A percentile compares a stretch with the other conserved stretches of the same genome.
Conservation (phyloP, 2,113 vertebrate genomes). For the Pedionomus torquatus region DNA sequence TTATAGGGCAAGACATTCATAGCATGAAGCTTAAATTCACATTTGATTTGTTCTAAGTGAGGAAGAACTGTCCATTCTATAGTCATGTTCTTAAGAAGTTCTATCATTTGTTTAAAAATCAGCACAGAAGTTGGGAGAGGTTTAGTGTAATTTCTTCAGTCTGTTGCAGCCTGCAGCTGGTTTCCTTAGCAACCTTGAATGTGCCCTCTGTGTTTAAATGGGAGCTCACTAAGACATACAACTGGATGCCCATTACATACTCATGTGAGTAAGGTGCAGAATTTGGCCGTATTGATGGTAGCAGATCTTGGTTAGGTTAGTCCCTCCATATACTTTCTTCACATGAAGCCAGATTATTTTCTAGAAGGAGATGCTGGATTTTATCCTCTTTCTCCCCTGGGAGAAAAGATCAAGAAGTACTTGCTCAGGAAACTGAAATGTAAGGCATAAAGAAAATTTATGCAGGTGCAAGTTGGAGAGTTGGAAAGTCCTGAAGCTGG, state of each 20-base stretch:
- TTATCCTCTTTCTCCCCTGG: background rate
- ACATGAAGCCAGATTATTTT: background rate
- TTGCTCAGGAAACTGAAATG: background rate
- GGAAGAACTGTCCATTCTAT: background rate
- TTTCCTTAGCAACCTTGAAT: conserved; percentile 30
- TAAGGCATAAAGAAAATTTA: background rate
- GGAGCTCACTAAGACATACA: background rate
- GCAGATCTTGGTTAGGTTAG: background rate
- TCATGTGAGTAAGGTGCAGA: background rate
- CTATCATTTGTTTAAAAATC: background rate
- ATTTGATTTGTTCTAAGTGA: background rate
- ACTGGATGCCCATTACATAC: background rate
- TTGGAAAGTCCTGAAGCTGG: background rate
- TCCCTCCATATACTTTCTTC: background rate
- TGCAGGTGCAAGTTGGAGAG: background rate
- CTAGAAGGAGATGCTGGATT: background rate
- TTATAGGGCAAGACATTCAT: background rate
- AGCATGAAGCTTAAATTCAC: background rate
- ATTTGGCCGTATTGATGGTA: background rate
- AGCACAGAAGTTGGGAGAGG: background rate
- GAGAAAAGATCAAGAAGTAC: background rate
- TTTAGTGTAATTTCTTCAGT: background rate
- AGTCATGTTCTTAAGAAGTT: background rate
- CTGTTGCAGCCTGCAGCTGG: background rate
- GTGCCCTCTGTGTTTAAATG: background rate